Evolutionary conservation across 1,140 invertebrate species (phyloP).

Genomic region (Scaptomyza pallida): DNA sequence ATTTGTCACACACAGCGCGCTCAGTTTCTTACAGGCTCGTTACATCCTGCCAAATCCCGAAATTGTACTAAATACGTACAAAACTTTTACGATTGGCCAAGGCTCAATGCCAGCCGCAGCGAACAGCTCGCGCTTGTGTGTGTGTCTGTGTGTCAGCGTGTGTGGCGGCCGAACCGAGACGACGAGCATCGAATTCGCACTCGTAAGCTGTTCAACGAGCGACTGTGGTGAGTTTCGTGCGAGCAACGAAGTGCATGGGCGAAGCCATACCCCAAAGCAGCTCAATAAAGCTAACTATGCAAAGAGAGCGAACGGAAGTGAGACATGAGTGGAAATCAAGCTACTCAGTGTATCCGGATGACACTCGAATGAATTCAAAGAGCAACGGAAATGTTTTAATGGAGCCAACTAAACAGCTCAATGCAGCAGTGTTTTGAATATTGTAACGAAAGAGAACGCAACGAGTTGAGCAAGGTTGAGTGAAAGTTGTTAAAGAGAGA

Average conservation of each 20-base stretch:
- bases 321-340: neutral
- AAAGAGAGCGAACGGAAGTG: slow-evolving; percentile 7
- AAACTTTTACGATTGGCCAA: slow-evolving; percentile 82
- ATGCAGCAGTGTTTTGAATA: neutral
- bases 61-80: slow-evolving; percentile 82
- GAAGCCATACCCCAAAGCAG: neutral
- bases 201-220: slow-evolving; percentile 18
- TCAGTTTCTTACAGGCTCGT: slow-evolving; percentile 76
- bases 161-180: slow-evolving; percentile 19
- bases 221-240: slow-evolving; percentile 55
- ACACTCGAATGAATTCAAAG: neutral
- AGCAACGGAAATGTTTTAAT: neutral
- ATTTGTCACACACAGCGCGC: slow-evolving; percentile 68
- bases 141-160: slow-evolving; percentile 58
- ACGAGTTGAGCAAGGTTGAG: neutral
- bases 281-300: slow-evolving; percentile 12
- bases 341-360: neutral
- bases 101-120: slow-evolving; percentile 48
- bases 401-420: slow-evolving; percentile 4
- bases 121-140: slow-evolving; percentile 39
- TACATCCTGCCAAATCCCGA: slow-evolving; percentile 82
- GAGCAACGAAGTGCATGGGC: neutral
- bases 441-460: neutral
- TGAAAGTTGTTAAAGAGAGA: neutral
- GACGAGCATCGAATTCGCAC: neutral